A percentile compares a stretch with the other conserved stretches of the same genome.
phyloP scores from a whole-genome alignment of 2,113 vertebrate genomes.

The Semnornis frantzii region DNA sequence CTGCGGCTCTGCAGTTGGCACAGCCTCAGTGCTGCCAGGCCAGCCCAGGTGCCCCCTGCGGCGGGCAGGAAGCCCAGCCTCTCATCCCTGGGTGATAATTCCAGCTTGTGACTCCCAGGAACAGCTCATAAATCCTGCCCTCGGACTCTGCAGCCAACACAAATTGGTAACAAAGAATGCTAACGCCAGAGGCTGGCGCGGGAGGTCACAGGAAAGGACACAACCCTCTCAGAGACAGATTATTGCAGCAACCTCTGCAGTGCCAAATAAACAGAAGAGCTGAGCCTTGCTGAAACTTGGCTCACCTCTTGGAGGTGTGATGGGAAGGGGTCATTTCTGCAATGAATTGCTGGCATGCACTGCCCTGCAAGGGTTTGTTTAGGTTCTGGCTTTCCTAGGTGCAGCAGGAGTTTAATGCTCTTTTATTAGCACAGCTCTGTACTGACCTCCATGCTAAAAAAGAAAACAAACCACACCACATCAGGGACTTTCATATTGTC shows the following conservation, averaged over 20 bases:
- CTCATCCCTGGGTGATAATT: rapidly evolving
- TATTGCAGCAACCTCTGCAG: not conserved
- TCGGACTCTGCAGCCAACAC: not conserved
- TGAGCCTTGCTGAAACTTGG: not conserved
- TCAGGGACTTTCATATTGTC: not conserved
- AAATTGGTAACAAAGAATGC: not conserved
- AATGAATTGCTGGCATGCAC: rapidly evolving
- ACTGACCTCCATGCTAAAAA: not conserved
- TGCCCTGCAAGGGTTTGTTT: not conserved
- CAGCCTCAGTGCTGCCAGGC: not conserved
- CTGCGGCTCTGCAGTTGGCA: not conserved
- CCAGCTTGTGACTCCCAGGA: not conserved
- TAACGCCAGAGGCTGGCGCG: rapidly evolving
- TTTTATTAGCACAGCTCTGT: not conserved
- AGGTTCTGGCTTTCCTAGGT: not conserved
- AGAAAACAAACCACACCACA: too few relatives aligned
- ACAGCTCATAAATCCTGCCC: not conserved
- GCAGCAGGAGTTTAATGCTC: not conserved
- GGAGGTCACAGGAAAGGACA: not conserved
- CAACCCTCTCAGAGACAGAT: rapidly evolving
- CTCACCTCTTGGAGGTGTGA: not conserved
- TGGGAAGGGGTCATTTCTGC: not conserved
- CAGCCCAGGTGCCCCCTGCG: not conserved
- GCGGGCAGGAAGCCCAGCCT: not conserved
- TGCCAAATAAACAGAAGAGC: not conserved